Percentiles rank a stretch among this genome's conserved stretches.
Conservation (phyloP, 1,140 invertebrate species). For the Eufriesea mexicana region DNA sequence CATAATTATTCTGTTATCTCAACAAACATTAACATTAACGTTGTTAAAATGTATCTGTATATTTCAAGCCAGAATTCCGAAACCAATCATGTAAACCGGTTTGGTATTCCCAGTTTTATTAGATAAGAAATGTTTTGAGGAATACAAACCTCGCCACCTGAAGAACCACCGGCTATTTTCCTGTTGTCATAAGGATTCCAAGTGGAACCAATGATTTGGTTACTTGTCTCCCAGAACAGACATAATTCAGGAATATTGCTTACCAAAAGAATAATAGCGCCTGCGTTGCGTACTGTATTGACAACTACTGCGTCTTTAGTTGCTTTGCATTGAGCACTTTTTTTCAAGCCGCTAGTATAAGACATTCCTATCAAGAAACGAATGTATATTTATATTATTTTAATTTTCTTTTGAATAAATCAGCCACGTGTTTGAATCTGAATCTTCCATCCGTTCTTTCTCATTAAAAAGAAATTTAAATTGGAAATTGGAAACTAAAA, state of each 20-base stretch:
- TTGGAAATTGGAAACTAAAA: too few relatives aligned
- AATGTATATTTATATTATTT: not conserved
- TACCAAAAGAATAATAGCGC: conserved; percentile 93
- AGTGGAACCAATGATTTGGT: conserved; percentile 93
- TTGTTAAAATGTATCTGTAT: too few relatives aligned
- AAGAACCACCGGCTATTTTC: conserved; percentile 85
- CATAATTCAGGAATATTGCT: conserved; percentile 97
- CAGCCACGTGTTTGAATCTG: too few relatives aligned
- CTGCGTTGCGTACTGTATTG: conserved; percentile 86
- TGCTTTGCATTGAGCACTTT: conserved; percentile 83
- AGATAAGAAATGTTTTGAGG: not conserved
- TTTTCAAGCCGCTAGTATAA: conserved; percentile 83
- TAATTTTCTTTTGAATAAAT: not conserved
- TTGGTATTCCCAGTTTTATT: too few relatives aligned
- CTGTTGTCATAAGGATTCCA: conserved; percentile 94
- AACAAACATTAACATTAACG: too few relatives aligned
- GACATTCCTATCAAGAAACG: conserved; percentile 79
- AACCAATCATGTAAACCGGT: too few relatives aligned
- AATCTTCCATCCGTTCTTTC: too few relatives aligned
- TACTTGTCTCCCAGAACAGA: conserved; percentile 94
- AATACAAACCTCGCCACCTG: conserved; percentile 77
- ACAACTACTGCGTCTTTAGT: conserved; percentile 88
- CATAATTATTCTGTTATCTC: too few relatives aligned
- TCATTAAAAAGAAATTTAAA: too few relatives aligned
- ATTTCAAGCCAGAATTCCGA: too few relatives aligned